Conservation (phyloP, 1,140 invertebrate genomes). For the Drosophila sp. region DNA sequence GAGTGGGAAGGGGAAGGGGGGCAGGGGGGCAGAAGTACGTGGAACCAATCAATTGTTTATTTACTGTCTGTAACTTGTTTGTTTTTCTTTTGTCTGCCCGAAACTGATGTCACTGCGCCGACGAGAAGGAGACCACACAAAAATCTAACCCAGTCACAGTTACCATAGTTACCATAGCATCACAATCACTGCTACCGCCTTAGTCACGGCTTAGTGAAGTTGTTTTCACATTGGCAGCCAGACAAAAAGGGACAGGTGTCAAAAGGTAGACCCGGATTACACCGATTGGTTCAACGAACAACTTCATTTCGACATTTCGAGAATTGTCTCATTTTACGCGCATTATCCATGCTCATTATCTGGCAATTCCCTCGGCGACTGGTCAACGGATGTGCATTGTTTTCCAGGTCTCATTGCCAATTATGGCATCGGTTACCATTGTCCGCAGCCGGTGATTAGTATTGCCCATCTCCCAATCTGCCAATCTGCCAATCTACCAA, state of each 20-base stretch:
- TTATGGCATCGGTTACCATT: conserved; percentile 50
- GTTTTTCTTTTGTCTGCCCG: conserved; percentile 65
- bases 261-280: conserved; percentile 21
- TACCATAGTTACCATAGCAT: too few species aligned
- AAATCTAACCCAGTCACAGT: conserved; percentile 22
- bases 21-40: conserved; percentile 11
- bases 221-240: not conserved
- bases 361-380: conserved; percentile 13
- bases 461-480: conserved; percentile 24
- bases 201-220: conserved; percentile 37
- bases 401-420: conserved; percentile 28
- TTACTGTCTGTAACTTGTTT: conserved; percentile 77
- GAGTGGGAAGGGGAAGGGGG: too few species aligned
- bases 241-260: conserved; percentile 56
- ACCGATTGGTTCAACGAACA: conserved; percentile 30
- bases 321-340: conserved; percentile 75
- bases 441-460: conserved; percentile 26
- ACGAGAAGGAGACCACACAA: conserved; percentile 48
- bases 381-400: conserved; percentile 48
- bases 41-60: conserved; percentile 74
- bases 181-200: conserved; percentile 19
- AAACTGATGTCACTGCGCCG: conserved; percentile 43
- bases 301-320: conserved; percentile 66
- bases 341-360: conserved; percentile 54
- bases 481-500: conserved; percentile 28